Percentiles rank a stretch among this genome's conserved stretches.
Evolutionary conservation across 2,797 vertebrate species (phyloP).

Genomic region (Sylvilagus floridanus): DNA sequence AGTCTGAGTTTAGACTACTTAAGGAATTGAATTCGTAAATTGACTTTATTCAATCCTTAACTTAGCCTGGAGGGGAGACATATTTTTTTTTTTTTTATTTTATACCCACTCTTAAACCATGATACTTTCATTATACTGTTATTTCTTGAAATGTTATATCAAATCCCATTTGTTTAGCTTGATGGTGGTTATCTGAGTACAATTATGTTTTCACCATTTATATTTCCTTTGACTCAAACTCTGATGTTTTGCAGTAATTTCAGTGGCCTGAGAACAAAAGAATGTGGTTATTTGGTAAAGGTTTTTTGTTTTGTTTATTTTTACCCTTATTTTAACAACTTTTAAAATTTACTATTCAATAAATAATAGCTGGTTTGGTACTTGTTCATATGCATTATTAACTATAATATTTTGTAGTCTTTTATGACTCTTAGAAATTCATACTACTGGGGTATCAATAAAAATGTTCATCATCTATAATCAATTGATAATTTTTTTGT

Average conservation of each 20-base stretch:
- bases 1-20: background rate
- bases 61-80: background rate
- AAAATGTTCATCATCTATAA: background rate
- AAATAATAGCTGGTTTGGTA: background rate
- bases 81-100: background rate
- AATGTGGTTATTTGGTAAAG: background rate
- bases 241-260: background rate
- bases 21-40: background rate
- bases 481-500: constrained; percentile 2
- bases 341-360: constrained; percentile 30
- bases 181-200: background rate
- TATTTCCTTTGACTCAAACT: background rate
- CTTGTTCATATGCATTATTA: background rate
- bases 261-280: background rate
- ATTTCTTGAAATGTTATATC: background rate
- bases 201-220: background rate
- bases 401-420: background rate
- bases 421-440: constrained; percentile 18
- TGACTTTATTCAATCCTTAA: background rate
- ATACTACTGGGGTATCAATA: background rate
- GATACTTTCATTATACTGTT: constrained; percentile 24
- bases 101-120: background rate
- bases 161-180: background rate
- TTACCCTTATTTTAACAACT: background rate
- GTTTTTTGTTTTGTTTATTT: background rate